A percentile compares a stretch with the other conserved stretches of the same genome.
These are phyloP conservation scores for Trachelus iudaicus DNA, from an alignment of 2,888 invertebrate species.

Conservation along the genomic window DNA sequence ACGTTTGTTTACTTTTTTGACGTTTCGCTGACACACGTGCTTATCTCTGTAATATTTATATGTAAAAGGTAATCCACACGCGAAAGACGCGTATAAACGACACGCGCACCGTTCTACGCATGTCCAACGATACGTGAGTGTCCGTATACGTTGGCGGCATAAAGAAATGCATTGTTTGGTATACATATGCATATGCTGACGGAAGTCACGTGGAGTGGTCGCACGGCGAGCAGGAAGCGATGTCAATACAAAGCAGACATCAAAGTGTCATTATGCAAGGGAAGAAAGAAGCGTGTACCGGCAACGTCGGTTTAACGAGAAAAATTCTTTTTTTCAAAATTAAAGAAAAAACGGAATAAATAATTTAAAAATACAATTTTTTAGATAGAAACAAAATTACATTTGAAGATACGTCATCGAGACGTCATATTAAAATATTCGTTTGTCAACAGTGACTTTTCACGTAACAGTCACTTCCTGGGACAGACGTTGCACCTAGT, in stretches of 20 bases:
- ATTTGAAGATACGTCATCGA: conserved; percentile 43
- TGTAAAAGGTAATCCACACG: no score
- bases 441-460: no score
- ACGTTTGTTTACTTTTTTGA: no score
- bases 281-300: neutral
- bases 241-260: conserved; percentile 39
- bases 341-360: no score
- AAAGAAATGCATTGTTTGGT: conserved; percentile 1
- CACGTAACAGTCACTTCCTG: no score
- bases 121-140: neutral
- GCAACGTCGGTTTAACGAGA: no score
- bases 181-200: conserved; percentile 20
- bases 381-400: neutral
- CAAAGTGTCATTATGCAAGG: conserved; percentile 24
- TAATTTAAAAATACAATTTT: no score
- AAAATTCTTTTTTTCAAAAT: no score
- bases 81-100: conserved; percentile 19
- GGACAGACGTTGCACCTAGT: no score
- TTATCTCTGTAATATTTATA: no score
- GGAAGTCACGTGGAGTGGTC: conserved; percentile 60
- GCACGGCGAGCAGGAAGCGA: conserved; percentile 46
- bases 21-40: no score
- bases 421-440: no score
- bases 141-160: neutral
- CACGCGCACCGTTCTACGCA: neutral